Evolutionary conservation across 64 coral and sea anemone species (phyloP).

Genomic region (Dendronephthya gigantea): DNA sequence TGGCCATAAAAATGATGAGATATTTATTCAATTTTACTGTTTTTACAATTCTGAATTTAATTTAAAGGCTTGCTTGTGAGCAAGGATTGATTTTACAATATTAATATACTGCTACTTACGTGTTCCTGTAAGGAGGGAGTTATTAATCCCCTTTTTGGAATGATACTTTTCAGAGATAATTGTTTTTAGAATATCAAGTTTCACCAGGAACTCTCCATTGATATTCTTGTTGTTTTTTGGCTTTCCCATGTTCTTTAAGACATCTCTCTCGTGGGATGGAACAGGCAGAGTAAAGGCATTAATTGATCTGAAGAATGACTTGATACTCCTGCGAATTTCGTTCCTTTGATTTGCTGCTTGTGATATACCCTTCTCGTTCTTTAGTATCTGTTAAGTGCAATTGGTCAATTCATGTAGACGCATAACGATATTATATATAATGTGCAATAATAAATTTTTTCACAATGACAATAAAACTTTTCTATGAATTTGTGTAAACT

Average conservation of each 20-base stretch:
- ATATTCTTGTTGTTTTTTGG: neutral
- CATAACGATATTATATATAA: neutral
- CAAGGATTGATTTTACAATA: no score
- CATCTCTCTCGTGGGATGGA: neutral
- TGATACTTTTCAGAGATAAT: slow-evolving; percentile 1
- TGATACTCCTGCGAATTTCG: neutral
- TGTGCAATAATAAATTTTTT: no score
- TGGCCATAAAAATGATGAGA: no score
- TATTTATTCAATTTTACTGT: no score
- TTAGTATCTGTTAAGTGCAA: neutral
- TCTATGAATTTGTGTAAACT: no score
- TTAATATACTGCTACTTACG: neutral
- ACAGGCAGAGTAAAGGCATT: slow-evolving; percentile 7
- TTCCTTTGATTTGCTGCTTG: neutral
- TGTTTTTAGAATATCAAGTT: neutral
- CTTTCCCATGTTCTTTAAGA: neutral
- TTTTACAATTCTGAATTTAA: no score
- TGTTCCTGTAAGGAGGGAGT: neutral
- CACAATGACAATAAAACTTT: no score
- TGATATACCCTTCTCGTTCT: neutral
- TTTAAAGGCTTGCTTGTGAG: no score
- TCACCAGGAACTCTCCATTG: neutral
- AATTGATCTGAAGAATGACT: slow-evolving; percentile 1
- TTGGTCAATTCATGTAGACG: neutral
- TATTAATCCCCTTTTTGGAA: neutral